Base-by-base conservation (phyloP, 2,888 invertebrate genomes). In the Himalopsyche anomala region DNA sequence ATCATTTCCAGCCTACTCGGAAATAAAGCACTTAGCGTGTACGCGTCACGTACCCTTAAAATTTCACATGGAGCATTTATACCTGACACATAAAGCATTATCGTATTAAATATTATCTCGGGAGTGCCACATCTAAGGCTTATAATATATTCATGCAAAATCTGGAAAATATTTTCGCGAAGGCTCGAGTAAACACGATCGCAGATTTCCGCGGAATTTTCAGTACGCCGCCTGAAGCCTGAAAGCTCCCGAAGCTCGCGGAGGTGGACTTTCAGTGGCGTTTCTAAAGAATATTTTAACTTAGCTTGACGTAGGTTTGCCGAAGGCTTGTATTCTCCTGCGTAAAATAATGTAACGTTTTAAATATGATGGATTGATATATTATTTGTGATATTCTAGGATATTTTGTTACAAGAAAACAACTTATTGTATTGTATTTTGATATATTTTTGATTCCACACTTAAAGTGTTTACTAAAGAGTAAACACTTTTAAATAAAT, bases 121-220 rank as follows among this genome's bases (percentile, higher is more conserved):
- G 36, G 74, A 74, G 74, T 74, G 74, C 74, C 74, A 74, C 74
- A 74, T 74, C 74, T 74, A 74, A 38, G 38, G 36, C 62, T 81
- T 81, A 69, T 86, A 86, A 86, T 84, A 80, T 86, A 86, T 86
- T 86, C 86, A 86, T 81, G 74, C 81, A 55, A 82, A 74, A 86
- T 84, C 84, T 83, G 81, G 19, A 28, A 74, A 82, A 84, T 84
- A 86, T 82, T 56, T 82, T 56, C 74, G 55, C 74, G 79, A 80
- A 54, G 42, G 85, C 83, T 51, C 51, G 80, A 55, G 55, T 36
- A 69, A 84, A 84, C 82, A 84, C 82, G 84, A 84, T 84, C 84
- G 81, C 54, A 84, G 84, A 84, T 86, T 86, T 86, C 84, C 86
- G 38, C n/a, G 69, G 74, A n/a, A 36, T 83, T 56, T 62, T 62